Evolutionary conservation across 2,113 vertebrate genomes (phyloP).

Genomic region (Garra rufa): DNA sequence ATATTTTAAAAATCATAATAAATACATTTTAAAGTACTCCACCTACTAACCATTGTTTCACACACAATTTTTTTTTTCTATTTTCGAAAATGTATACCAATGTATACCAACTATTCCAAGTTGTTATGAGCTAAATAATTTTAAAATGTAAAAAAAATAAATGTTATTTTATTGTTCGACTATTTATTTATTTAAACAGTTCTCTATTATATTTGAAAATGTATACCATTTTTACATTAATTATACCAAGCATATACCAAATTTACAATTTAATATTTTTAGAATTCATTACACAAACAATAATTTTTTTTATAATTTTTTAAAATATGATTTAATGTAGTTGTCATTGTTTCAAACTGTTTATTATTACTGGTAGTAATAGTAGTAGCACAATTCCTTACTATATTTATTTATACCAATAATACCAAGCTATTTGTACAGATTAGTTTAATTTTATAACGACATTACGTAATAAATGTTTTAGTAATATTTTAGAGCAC

Average conservation of each 20-base stretch:
- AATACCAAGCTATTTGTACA: background rate
- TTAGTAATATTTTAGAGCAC: no score
- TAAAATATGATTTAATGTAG: background rate
- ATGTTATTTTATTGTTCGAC: background rate
- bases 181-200: background rate
- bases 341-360: background rate
- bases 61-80: no score
- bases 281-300: background rate
- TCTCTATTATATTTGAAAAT: background rate
- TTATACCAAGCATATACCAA: background rate
- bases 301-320: background rate
- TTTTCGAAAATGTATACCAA: no score
- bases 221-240: background rate
- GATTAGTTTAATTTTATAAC: background rate
- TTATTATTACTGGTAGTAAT: background rate
- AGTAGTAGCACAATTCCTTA: background rate
- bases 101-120: no score
- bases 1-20: no score
- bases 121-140: no score
- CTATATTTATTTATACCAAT: background rate
- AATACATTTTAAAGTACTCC: no score
- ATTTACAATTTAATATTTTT: no score
- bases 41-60: no score
- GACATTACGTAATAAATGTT: no score
- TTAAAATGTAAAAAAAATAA: no score